Percentiles rank a stretch among this genome's conserved stretches.
Conservation (phyloP, 1,140 invertebrate species). For the Neodiprion fabricii region DNA sequence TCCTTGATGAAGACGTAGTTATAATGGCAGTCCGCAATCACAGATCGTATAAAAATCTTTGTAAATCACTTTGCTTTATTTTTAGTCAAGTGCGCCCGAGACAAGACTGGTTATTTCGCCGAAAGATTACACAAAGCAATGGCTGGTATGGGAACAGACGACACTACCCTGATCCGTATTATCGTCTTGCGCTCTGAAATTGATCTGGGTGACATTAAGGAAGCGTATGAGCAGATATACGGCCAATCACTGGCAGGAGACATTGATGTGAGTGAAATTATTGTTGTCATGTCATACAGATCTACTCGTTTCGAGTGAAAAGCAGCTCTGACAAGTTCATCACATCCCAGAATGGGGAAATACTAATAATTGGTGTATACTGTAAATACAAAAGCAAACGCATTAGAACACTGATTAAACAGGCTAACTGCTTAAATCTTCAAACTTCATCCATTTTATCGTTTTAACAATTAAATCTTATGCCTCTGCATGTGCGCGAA, state of each 20-base stretch:
- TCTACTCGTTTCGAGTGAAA: not conserved
- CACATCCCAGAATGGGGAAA: too few species aligned
- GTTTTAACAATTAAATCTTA: conserved; percentile 32
- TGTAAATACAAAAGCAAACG: not conserved
- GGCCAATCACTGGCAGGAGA: conserved; percentile 80
- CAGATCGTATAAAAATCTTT: conserved; percentile 2
- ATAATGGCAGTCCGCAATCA: conserved; percentile 14
- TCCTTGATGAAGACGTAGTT: too few species aligned
- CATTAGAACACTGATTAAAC: too few species aligned
- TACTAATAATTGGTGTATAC: not conserved
- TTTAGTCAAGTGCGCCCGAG: conserved; percentile 80
- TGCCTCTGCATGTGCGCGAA: not conserved
- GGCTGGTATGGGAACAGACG: conserved; percentile 86
- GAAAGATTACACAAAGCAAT: conserved; percentile 87
- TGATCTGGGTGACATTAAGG: conserved; percentile 86
- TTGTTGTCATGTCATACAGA: not conserved
- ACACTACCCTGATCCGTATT: conserved; percentile 85
- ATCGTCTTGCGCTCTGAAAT: conserved; percentile 88
- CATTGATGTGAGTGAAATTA: conserved; percentile 71
- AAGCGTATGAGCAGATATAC: conserved; percentile 79
- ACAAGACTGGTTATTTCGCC: conserved; percentile 89
- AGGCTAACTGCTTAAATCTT: too few species aligned
- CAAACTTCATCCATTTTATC: too few species aligned
- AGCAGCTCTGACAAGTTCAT: not conserved
- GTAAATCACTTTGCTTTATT: conserved; percentile 36